Evolutionary conservation across 1,140 invertebrate genomes (phyloP).

Genomic region (Drosophila athabasca): DNA sequence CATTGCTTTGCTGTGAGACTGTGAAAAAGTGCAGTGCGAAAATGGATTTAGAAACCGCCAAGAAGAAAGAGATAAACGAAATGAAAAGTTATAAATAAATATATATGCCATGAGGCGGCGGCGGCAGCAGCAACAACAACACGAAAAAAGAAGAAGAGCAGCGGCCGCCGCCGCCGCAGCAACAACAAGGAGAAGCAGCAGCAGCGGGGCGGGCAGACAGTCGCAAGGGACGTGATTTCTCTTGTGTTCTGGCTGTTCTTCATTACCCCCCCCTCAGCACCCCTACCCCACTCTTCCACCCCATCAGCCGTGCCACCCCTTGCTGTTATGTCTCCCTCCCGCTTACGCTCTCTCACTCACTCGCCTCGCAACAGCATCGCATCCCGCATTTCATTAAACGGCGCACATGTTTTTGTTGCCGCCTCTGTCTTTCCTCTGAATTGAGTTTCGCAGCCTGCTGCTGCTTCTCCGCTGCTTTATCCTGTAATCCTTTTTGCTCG

Average conservation of each 20-base stretch:
- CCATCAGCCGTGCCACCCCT: constrained; percentile 10
- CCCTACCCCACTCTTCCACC: background rate
- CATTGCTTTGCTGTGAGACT: background rate
- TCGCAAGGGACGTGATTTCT: constrained; percentile 74
- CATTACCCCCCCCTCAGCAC: constrained; percentile 7
- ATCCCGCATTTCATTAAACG: constrained; percentile 55
- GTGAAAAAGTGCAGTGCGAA: constrained; percentile 43
- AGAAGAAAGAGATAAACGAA: constrained; percentile 67
- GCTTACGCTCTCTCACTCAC: background rate
- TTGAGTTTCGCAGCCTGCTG: constrained; percentile 28
- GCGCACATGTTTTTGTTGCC: constrained; percentile 68
- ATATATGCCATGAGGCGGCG: constrained; percentile 71
- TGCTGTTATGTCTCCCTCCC: constrained; percentile 14
- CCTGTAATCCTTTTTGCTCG: constrained; percentile 64
- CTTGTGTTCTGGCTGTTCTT: constrained; percentile 62
- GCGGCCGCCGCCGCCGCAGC: background rate
- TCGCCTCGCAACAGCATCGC: constrained; percentile 1
- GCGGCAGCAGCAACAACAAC: constrained; percentile 1
- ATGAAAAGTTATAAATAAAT: constrained; percentile 82
- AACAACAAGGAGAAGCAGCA: background rate
- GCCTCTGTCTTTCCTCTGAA: constrained; percentile 44
- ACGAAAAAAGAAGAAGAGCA: constrained; percentile 1
- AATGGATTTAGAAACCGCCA: constrained; percentile 17
- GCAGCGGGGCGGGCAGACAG: constrained; percentile 38
- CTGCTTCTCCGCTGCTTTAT: constrained; percentile 59